These are phyloP conservation scores for Hippopotamyrus pictus DNA, from an alignment of 2,797 vertebrate genomes.

Conservation along the genomic window DNA sequence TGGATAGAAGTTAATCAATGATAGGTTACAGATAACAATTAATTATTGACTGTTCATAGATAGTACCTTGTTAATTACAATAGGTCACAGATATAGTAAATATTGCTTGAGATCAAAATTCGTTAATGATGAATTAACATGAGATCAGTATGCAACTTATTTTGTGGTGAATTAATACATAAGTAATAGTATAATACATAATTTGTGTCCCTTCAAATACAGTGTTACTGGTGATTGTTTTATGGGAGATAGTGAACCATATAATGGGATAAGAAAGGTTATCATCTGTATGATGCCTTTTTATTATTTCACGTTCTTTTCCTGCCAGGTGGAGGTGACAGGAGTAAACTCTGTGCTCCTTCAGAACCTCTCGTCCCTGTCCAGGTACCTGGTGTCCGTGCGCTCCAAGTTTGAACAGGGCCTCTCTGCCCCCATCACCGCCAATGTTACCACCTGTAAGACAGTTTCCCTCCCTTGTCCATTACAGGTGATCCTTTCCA, in stretches of 20 bases:
- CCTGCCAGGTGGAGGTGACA: slow-evolving; percentile 69
- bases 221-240: neutral
- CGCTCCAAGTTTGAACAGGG: slow-evolving; percentile 67
- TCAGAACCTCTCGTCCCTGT: slow-evolving; percentile 77
- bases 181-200: neutral
- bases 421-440: slow-evolving; percentile 64
- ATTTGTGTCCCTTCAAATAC: neutral
- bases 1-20: neutral
- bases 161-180: neutral
- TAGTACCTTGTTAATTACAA: neutral
- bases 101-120: neutral
- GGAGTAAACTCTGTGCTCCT: slow-evolving; percentile 67
- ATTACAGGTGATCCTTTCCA: neutral
- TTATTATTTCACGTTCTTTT: neutral
- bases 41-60: neutral
- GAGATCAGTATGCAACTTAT: neutral
- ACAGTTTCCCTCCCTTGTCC: slow-evolving; percentile 9
- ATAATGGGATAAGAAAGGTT: neutral
- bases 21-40: neutral
- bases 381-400: slow-evolving; percentile 75
- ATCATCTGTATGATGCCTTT: neutral
- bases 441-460: slow-evolving; percentile 82
- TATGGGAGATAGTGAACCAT: neutral
- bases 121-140: neutral
- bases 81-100: neutral